A percentile compares a stretch with the other conserved stretches of the same genome.
Conservation (phyloP, 2,888 invertebrate genomes). For the Harpalus rubripes region DNA sequence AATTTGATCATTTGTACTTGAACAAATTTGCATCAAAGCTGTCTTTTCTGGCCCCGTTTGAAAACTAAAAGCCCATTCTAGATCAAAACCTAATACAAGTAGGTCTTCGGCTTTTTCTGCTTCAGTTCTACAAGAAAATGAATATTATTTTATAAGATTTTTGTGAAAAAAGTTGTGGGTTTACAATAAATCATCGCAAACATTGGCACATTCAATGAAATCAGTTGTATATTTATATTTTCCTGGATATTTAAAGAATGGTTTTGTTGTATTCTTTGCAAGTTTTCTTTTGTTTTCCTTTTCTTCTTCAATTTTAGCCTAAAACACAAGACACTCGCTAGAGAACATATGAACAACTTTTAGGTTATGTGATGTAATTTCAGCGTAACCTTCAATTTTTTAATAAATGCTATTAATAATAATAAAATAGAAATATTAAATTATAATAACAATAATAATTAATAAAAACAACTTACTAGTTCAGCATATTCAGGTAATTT, state of each 20-base stretch:
- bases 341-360: background rate
- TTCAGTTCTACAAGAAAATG: slow-evolving; percentile 73
- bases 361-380: slow-evolving; percentile 48
- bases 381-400: slow-evolving; percentile 35
- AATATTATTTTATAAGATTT: background rate
- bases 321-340: background rate
- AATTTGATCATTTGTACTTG: slow-evolving; percentile 78
- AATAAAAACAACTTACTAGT: slow-evolving; percentile 34
- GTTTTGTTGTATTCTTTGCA: slow-evolving; percentile 67
- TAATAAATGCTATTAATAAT: background rate
- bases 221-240: slow-evolving; percentile 75
- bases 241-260: slow-evolving; percentile 73
- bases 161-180: slow-evolving; percentile 6
- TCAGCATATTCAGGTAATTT: slow-evolving; percentile 63
- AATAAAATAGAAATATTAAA: slow-evolving; percentile 7
- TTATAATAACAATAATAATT: slow-evolving; percentile 12
- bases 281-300: slow-evolving; percentile 66
- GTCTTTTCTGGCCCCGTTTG: slow-evolving; percentile 81
- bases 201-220: slow-evolving; percentile 77
- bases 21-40: slow-evolving; percentile 82
- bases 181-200: slow-evolving; percentile 78
- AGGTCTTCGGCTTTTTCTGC: slow-evolving; percentile 74
- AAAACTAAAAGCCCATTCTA: slow-evolving; percentile 84
- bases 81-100: slow-evolving; percentile 82
- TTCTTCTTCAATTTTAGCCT: slow-evolving; percentile 57